A percentile compares a stretch with the other conserved stretches of the same genome.
phyloP scores from a whole-genome alignment of 2,113 vertebrate genomes.

The Chionomys nivalis region DNA sequence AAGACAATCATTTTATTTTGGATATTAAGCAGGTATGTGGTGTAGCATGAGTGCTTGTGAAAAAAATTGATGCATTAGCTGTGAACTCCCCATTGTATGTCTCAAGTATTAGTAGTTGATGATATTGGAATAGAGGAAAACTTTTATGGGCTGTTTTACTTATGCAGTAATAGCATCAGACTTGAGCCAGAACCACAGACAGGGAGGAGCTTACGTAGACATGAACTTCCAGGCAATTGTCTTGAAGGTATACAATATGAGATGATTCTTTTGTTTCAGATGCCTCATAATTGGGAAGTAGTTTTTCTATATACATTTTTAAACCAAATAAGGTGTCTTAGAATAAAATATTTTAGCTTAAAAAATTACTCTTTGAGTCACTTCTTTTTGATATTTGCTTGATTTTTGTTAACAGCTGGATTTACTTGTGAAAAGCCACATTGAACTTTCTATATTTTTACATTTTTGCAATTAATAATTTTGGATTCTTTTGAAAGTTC shows the following conservation, averaged over 20 bases:
- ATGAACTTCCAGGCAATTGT: background rate
- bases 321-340: background rate
- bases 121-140: conserved; percentile 55
- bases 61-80: conserved; percentile 73
- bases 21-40: conserved; percentile 69
- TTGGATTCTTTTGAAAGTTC: conserved; percentile 50
- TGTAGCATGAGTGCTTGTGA: conserved; percentile 67
- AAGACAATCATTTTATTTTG: conserved; percentile 74
- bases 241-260: background rate
- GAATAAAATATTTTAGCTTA: conserved; percentile 49
- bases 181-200: conserved; percentile 25
- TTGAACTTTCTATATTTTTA: conserved; percentile 34
- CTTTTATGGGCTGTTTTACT: conserved; percentile 64
- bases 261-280: conserved; percentile 38
- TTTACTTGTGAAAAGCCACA: conserved; percentile 49
- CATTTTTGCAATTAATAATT: conserved; percentile 23
- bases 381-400: conserved; percentile 14
- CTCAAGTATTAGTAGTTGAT: conserved; percentile 60
- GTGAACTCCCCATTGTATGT: conserved; percentile 57
- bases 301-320: background rate
- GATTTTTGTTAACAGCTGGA: background rate
- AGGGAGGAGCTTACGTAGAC: conserved; percentile 46
- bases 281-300: background rate
- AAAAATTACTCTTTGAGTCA: background rate
- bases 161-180: conserved; percentile 60